Conservation (phyloP, 2,888 invertebrate genomes). For the Tiphia femorata region DNA sequence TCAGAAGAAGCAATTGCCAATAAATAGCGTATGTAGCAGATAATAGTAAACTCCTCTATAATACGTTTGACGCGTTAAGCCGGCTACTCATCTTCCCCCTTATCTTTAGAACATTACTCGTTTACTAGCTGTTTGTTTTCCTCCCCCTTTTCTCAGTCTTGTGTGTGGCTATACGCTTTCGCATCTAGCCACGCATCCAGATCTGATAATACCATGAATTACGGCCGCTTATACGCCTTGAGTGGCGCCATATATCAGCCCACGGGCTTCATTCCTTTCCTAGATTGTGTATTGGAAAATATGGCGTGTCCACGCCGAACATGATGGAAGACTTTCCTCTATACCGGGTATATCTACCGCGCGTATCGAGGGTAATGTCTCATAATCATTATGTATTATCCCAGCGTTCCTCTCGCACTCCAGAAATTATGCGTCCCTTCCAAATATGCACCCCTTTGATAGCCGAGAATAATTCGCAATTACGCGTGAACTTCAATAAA, state of each 20-base stretch:
- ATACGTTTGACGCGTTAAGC: too few species aligned
- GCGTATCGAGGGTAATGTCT: conserved; percentile 32
- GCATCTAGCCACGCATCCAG: conserved; percentile 32
- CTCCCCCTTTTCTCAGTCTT: conserved; percentile 16
- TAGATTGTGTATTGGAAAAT: conserved; percentile 54
- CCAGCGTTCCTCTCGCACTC: conserved; percentile 8
- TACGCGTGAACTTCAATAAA: conserved; percentile 7
- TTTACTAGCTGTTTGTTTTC: too few species aligned
- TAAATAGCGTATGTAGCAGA: too few species aligned
- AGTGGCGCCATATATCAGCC: conserved; percentile 51
- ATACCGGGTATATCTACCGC: conserved; percentile 7
- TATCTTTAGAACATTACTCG: too few species aligned
- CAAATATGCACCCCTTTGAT: conserved; percentile 10
- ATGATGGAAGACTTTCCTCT: conserved; percentile 42
- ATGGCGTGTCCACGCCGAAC: conserved; percentile 46
- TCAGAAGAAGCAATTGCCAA: too few species aligned
- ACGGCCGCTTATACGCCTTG: conserved; percentile 53
- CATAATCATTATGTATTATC: conserved; percentile 45
- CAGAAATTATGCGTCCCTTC: conserved; percentile 26
- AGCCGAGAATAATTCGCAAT: conserved; percentile 7
- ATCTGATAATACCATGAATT: conserved; percentile 56
- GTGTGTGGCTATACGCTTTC: conserved; percentile 28
- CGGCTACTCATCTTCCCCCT: too few species aligned
- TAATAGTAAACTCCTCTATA: too few species aligned
- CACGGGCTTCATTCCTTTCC: conserved; percentile 44